Conservation (phyloP, 2,797 vertebrate genomes). For the Trachurus trachurus region DNA sequence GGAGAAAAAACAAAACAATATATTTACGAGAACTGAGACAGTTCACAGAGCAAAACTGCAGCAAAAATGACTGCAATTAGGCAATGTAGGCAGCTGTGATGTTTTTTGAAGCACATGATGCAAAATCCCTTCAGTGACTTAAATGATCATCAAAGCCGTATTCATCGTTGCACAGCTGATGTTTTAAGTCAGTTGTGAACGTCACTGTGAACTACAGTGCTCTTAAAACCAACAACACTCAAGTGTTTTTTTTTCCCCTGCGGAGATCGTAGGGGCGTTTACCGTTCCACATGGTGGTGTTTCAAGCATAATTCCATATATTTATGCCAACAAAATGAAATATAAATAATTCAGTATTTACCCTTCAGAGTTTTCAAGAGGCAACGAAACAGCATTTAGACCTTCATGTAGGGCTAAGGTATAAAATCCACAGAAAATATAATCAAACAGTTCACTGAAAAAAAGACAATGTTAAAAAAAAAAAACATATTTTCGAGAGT, state of each 20-base stretch:
- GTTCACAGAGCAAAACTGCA: slow-evolving; percentile 3
- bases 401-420: not conserved
- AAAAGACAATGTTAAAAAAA: not conserved
- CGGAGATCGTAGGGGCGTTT: slow-evolving; percentile 2
- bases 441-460: not conserved
- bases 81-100: slow-evolving; percentile 15
- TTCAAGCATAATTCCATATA: not conserved
- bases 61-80: slow-evolving; percentile 5
- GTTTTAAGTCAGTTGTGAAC: slow-evolving; percentile 2
- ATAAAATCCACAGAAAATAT: not conserved
- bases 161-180: slow-evolving; percentile 10
- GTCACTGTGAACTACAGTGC: slow-evolving; percentile 1
- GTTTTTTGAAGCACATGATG: slow-evolving; percentile 23
- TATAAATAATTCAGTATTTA: not conserved
- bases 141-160: slow-evolving; percentile 26
- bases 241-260: not conserved
- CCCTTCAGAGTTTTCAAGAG: not conserved
- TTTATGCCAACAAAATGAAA: slow-evolving; percentile 8
- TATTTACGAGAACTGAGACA: not conserved
- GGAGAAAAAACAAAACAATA: not conserved
- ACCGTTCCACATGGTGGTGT: not conserved
- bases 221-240: not conserved
- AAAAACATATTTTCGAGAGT: not conserved
- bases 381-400: not conserved
- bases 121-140: slow-evolving; percentile 23